Base-by-base conservation (phyloP, 2,888 invertebrate species). In the Deroplatys truncata region DNA sequence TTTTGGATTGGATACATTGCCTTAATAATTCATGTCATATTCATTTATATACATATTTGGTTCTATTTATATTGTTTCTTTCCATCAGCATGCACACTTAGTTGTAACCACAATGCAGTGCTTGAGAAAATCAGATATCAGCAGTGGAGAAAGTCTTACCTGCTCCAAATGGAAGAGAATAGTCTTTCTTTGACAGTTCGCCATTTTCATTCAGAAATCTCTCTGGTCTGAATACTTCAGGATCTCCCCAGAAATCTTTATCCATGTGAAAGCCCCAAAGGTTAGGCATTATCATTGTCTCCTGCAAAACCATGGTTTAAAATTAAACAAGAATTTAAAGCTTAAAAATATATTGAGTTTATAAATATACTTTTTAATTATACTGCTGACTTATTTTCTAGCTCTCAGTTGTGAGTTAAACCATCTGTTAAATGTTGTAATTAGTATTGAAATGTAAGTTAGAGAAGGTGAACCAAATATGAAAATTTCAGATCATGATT, bases 181-280 rank as follows among this genome's bases (percentile, higher is more conserved):
- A 93, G 92, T 97, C 96, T 90, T 94, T 94, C 72, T 94, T 94
- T 84, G 92, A 92, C 3, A 96, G 92, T 90, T 94, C 92, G 0
- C 96, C 96, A 43, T 95, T 91, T 7, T 93, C 93, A 49, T 94
- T 93, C 3, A 97, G 93, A 92, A 95, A 97, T 56, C 97, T 93
- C 92, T 96, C 96, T 0, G 97, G 97, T 0, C 95, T 93, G 92
- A 96, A 96, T 88, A 93, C 94, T 88, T 96, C 94, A 0, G 97
- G 96, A 92, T 96, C 95, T 0, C 94, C 94, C 96, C 96, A 97
- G 9, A 95, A 91, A 0, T 94, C 93, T 49, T 94, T 93, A 92
- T 96, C 95, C 91, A 93, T 93, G 91, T 96, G 95, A 90, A 95
- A 93, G 82, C 94, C 94, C 85, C 94, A 92, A 4, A 96, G 93